Conservation (phyloP, 37 sponge, comb jelly and placozoan species). For the Lycopodina hypogea region DNA sequence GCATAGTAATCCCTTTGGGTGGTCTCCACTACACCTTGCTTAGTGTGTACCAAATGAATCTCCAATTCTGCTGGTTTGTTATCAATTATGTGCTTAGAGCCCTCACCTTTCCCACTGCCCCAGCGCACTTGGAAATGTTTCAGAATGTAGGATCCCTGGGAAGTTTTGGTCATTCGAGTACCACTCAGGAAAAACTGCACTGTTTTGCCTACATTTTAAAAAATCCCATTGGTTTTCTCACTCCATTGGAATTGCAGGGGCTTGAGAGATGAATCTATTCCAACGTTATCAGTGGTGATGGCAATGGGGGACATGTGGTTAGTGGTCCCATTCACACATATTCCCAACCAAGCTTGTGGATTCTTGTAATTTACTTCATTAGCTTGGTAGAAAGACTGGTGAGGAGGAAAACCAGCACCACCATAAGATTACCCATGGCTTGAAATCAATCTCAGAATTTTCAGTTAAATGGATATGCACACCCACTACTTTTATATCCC, state of each 20-base stretch:
- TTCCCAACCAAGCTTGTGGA: not conserved
- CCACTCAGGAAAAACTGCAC: slow-evolving; percentile 3
- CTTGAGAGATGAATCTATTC: not conserved
- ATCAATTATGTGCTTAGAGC: slow-evolving; percentile 48
- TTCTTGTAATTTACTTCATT: too few relatives aligned
- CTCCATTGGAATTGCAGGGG: not conserved
- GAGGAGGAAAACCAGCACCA: not conserved
- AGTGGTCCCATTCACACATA: not conserved
- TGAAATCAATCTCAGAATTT: too few relatives aligned
- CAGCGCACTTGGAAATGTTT: slow-evolving; percentile 64
- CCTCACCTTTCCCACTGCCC: slow-evolving; percentile 29
- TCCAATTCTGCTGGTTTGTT: slow-evolving; percentile 8
- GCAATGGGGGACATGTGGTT: not conserved
- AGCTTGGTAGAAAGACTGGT: not conserved
- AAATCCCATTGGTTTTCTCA: too few relatives aligned
- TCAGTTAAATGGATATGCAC: too few relatives aligned
- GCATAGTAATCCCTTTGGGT: slow-evolving; percentile 2
- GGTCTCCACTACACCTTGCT: not conserved
- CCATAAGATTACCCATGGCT: too few relatives aligned
- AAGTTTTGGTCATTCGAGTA: not conserved
- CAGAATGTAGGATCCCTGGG: slow-evolving; percentile 25
- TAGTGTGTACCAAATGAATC: slow-evolving; percentile 43
- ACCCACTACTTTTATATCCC: too few relatives aligned
- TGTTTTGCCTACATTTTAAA: not conserved
- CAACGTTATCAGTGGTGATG: not conserved